These are phyloP conservation scores for Hestina assimilis DNA, from an alignment of 1,140 invertebrate genomes.

Conservation along the genomic window DNA sequence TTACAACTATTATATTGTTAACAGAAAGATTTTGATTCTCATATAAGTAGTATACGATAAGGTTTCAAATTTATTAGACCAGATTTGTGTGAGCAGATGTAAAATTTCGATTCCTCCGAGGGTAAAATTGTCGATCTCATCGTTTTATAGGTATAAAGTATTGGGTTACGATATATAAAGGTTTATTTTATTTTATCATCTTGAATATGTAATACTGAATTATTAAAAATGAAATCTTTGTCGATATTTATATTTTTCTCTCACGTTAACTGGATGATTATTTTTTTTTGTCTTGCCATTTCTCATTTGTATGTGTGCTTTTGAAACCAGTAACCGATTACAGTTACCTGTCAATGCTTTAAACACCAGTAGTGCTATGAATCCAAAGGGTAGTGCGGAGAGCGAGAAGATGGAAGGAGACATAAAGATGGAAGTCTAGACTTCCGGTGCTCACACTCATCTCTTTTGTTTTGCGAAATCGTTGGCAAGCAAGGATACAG, in stretches of 20 bases:
- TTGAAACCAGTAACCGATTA: too few species aligned
- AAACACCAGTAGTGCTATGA: too few species aligned
- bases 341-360: too few species aligned
- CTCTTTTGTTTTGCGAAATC: too few species aligned
- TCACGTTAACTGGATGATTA: too few species aligned
- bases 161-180: slow-evolving; percentile 6
- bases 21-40: neutral
- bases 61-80: slow-evolving; percentile 4
- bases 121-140: slow-evolving; percentile 48
- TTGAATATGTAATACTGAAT: neutral
- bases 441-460: too few species aligned
- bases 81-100: slow-evolving; percentile 27
- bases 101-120: slow-evolving; percentile 16
- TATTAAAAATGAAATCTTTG: neutral
- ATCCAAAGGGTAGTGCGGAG: too few species aligned
- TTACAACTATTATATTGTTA: neutral
- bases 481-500: too few species aligned
- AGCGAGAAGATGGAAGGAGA: too few species aligned
- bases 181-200: neutral
- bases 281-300: too few species aligned
- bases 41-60: slow-evolving; percentile 27
- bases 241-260: neutral
- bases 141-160: slow-evolving; percentile 25
- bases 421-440: too few species aligned
- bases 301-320: too few species aligned